Percentiles rank a stretch among this genome's conserved stretches.
Evolutionary conservation across 2,113 vertebrate genomes (phyloP).

Genomic region (Oceanodroma tethys): DNA sequence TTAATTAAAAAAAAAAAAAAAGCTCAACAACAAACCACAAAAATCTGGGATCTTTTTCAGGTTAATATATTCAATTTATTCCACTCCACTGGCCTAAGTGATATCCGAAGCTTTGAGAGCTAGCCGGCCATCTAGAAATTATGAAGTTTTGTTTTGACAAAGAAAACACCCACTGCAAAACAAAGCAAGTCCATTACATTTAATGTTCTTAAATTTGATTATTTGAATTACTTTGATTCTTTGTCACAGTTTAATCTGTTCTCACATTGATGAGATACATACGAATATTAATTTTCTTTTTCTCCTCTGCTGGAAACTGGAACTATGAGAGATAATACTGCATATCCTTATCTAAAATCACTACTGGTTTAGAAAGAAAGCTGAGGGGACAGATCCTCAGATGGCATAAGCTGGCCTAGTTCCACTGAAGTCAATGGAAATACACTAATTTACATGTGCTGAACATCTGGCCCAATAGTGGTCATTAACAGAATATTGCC

Average conservation of each 20-base stretch:
- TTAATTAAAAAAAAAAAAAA: background rate
- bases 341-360: background rate
- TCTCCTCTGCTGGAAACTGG: background rate
- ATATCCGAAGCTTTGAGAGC: background rate
- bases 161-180: background rate
- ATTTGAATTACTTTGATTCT: background rate
- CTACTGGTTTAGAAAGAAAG: background rate
- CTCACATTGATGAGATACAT: background rate
- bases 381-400: conserved; percentile 3
- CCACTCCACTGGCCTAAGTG: background rate
- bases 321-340: background rate
- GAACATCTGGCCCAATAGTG: conserved; percentile 28
- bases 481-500: conserved; percentile 28
- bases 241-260: background rate
- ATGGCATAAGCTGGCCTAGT: background rate
- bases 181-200: background rate
- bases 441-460: conserved; percentile 3
- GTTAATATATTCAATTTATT: background rate
- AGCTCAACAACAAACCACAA: background rate
- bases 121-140: background rate
- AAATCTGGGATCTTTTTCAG: background rate
- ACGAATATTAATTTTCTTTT: background rate
- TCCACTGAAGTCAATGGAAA: conserved; percentile 21
- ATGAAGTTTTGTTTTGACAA: background rate
- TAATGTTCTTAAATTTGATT: background rate